Conservation (phyloP, 2,797 vertebrate species). For the Propithecus deckenii region DNA sequence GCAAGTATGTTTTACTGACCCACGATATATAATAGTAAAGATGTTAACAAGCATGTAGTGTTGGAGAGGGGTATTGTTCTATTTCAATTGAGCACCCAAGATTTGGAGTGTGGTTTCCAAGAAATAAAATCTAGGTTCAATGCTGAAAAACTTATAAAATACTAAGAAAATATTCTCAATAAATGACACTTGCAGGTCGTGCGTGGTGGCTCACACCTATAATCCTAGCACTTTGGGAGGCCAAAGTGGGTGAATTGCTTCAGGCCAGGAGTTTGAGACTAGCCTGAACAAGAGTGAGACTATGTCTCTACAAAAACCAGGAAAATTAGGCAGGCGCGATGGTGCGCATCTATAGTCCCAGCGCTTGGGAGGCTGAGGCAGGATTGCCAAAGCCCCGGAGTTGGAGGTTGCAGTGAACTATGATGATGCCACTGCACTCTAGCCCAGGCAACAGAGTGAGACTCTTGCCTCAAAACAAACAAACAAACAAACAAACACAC, state of each 20-base stretch:
- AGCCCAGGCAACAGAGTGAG: no score
- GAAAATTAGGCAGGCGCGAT: no score
- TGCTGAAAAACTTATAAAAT: conserved; percentile 36
- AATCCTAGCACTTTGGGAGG: background rate
- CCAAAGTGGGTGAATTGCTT: background rate
- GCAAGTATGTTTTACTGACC: conserved; percentile 61
- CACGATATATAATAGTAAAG: background rate
- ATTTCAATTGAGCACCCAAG: background rate
- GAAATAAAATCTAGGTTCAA: conserved; percentile 50
- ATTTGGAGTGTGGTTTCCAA: conserved; percentile 50
- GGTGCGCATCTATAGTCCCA: background rate
- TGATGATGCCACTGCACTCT: no score
- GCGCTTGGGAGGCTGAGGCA: no score
- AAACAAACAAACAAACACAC: no score
- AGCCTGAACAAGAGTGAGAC: background rate
- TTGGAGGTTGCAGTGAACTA: no score
- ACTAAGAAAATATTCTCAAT: conserved; percentile 25
- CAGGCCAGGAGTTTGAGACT: background rate
- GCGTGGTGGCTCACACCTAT: background rate
- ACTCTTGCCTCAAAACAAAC: no score
- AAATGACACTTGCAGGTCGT: background rate
- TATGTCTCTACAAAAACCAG: background rate
- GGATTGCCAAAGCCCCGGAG: no score
- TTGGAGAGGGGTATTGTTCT: conserved; percentile 26
- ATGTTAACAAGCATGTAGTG: background rate